These are phyloP conservation scores for Diplolepis rosae DNA, from an alignment of 2,888 invertebrate species.

Conservation along the genomic window DNA sequence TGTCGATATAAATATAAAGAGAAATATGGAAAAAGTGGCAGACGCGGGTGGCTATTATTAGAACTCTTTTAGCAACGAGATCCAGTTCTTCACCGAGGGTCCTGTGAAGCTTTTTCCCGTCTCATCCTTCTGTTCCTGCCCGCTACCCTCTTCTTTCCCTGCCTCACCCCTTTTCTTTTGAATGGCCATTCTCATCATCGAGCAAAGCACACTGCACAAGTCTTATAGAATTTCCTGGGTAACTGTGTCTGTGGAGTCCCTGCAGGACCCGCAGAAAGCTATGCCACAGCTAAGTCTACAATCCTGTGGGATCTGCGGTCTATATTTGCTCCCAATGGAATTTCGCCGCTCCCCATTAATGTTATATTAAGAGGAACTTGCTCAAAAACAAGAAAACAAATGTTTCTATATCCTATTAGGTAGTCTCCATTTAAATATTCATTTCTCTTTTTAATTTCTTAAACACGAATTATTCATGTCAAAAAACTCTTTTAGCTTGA, in stretches of 20 bases:
- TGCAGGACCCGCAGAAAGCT: slow-evolving; percentile 38
- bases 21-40: slow-evolving; percentile 31
- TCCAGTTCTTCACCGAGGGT: slow-evolving; percentile 38
- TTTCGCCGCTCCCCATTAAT: slow-evolving; percentile 17
- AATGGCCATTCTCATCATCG: slow-evolving; percentile 41
- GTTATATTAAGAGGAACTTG: neutral
- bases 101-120: no score
- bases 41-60: slow-evolving; percentile 50
- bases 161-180: slow-evolving; percentile 35
- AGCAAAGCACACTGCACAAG: slow-evolving; percentile 23
- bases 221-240: slow-evolving; percentile 47
- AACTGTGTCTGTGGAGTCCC: slow-evolving; percentile 23
- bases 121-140: slow-evolving; percentile 30
- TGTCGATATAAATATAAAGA: slow-evolving; percentile 5
- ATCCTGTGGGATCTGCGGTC: slow-evolving; percentile 9
- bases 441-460: slow-evolving; percentile 3
- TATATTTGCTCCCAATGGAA: slow-evolving; percentile 6
- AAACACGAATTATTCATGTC: neutral
- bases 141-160: slow-evolving; percentile 34
- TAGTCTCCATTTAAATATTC: neutral
- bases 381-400: neutral
- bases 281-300: neutral
- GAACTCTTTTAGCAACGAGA: slow-evolving; percentile 43
- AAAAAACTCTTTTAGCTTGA: no score
- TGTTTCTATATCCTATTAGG: neutral